Base-by-base conservation (phyloP, 2,113 vertebrate genomes). In the Thermophis baileyi region DNA sequence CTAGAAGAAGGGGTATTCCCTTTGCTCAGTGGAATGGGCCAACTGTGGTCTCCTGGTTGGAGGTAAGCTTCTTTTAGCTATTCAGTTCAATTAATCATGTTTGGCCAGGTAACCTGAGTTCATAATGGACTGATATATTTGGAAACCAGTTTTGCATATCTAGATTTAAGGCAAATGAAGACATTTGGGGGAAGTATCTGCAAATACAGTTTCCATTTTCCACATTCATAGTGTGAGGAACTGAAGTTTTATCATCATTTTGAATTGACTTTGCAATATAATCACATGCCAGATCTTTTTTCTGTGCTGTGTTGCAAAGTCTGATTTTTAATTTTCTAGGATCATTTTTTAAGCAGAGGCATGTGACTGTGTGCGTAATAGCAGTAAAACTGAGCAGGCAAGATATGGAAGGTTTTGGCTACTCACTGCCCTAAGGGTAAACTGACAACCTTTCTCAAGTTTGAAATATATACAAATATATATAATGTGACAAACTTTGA, bases 21-120 rank as follows among this genome's bases (percentile, higher is more conserved):
- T 99, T 99, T 96, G 99, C 99, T 92, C 99, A 99, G 88, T 99
- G 99, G 99, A 99, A 99, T 0, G 99, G 99, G 20, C 98, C 99
- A 2, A 99, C 99, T 0, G 99, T 99, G n/a, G 99, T 99, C 88
- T 99, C 99, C 92, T 99, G 99, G 99, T 97, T 99, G 11, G 99
- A 99, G 99, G 99, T 99, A 97, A 97, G 95, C n/a, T 57, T 51
- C 60, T 89, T 27, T 1, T 0, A 1, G 0, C 24, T 0, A 0
- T 69, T 27, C 25, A 27, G 20, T 53, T 88, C 22, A 46, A 44
- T 91, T 55, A 60, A 85, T 69, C 6, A 27, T 44, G 49, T 40
- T 18, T 50, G 25, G 11, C 55, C 47, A 25, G 46, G 30, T 25
- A 85, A 44, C 27, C 27, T 44, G 30, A 40, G 63, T 24, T 53